phyloP scores from a whole-genome alignment of 2,888 invertebrate genomes.

The Scotopteryx bipunctaria region DNA sequence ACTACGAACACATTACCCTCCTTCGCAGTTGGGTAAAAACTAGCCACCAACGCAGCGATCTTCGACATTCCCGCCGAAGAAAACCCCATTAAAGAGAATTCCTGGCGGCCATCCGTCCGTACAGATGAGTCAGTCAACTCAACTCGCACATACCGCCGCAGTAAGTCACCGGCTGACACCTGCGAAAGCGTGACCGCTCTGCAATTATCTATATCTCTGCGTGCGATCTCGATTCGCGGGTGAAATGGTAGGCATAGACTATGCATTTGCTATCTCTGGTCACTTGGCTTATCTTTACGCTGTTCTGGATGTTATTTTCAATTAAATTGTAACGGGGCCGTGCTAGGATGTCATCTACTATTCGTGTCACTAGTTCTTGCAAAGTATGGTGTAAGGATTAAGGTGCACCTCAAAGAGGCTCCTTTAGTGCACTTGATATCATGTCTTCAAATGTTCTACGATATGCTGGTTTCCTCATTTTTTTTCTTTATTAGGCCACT shows the following conservation, averaged over 20 bases:
- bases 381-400: no score
- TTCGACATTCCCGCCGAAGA: not conserved
- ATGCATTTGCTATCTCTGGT: constrained; percentile 21
- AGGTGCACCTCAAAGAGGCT: no score
- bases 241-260: constrained; percentile 29
- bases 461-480: no score
- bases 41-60: no score
- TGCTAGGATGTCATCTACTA: not conserved
- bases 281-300: constrained; percentile 25
- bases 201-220: constrained; percentile 38
- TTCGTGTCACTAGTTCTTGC: no score
- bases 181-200: constrained; percentile 41
- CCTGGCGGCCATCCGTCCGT: constrained; percentile 14
- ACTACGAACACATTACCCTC: no score
- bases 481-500: no score
- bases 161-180: constrained; percentile 29
- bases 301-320: constrained; percentile 1
- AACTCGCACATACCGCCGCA: constrained; percentile 19
- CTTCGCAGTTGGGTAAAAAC: no score
- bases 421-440: no score
- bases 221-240: constrained; percentile 31
- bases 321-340: not conserved
- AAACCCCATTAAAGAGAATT: constrained; percentile 8
- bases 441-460: no score
- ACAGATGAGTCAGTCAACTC: constrained; percentile 19